These are phyloP conservation scores for Ophion slaviceki DNA, from an alignment of 2,888 invertebrate species.

Conservation along the genomic window DNA sequence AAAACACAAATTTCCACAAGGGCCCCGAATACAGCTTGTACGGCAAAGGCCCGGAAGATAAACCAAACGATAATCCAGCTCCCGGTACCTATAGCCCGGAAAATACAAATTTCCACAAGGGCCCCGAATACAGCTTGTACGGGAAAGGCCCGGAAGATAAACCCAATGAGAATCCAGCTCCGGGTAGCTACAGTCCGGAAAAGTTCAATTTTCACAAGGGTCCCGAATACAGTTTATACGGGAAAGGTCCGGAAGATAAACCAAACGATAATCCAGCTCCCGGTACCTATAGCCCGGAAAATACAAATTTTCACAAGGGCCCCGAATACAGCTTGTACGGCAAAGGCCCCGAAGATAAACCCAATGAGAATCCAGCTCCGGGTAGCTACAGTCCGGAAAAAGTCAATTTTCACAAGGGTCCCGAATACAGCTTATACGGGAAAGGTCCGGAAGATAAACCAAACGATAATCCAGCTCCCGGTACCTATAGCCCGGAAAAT, in stretches of 20 bases:
- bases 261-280: conserved; percentile 49
- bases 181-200: conserved; percentile 87
- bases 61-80: conserved; percentile 52
- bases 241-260: conserved; percentile 85
- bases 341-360: conserved; percentile 69
- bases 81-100: conserved; percentile 86
- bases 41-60: conserved; percentile 34
- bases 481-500: conserved; percentile 55
- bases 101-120: conserved; percentile 84
- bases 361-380: conserved; percentile 70
- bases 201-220: conserved; percentile 85
- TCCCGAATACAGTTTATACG: conserved; percentile 87
- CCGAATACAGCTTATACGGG: conserved; percentile 46
- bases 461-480: conserved; percentile 51
- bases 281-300: conserved; percentile 54
- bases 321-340: conserved; percentile 73
- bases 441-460: conserved; percentile 81
- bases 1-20: conserved; percentile 38
- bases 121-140: conserved; percentile 85
- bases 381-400: conserved; percentile 50
- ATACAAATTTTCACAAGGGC: conserved; percentile 57
- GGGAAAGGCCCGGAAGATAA: conserved; percentile 82
- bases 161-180: conserved; percentile 81
- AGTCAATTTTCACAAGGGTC: conserved; percentile 44
- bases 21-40: conserved; percentile 54